Evolutionary conservation across 2,888 invertebrate genomes (phyloP).

Genomic region (Aproaerema taeniolella): DNA sequence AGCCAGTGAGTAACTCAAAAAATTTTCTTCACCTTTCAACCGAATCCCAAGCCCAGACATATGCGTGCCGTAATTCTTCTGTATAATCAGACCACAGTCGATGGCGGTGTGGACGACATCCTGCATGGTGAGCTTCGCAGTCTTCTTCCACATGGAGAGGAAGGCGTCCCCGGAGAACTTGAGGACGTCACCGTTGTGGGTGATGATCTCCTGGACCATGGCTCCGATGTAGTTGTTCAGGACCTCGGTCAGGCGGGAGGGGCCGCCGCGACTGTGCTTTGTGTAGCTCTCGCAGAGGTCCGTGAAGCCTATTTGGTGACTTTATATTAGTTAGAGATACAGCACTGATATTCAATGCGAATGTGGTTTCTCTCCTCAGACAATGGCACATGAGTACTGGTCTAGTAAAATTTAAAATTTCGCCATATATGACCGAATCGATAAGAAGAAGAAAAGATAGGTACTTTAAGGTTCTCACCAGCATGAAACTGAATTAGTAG

Average conservation of each 20-base stretch:
- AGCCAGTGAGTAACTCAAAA: no score
- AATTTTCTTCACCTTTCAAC: slow-evolving; percentile 78
- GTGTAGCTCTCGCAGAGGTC: slow-evolving; percentile 82
- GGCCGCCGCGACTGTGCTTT: slow-evolving; percentile 80
- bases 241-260: slow-evolving; percentile 82
- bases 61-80: slow-evolving; percentile 80
- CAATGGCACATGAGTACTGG: no score
- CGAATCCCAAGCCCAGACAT: slow-evolving; percentile 79
- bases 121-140: slow-evolving; percentile 69
- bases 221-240: slow-evolving; percentile 84
- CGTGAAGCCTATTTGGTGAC: no score
- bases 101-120: slow-evolving; percentile 80
- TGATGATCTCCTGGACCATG: slow-evolving; percentile 83
- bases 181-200: slow-evolving; percentile 80
- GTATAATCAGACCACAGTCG: slow-evolving; percentile 82
- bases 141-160: slow-evolving; percentile 81
- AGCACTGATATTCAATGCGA: no score
- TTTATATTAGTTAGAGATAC: no score
- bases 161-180: slow-evolving; percentile 84
- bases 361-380: no score
- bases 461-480: no score
- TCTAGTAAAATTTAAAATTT: no score
- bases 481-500: no score
- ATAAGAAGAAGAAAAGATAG: no score
- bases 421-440: no score